Conservation (phyloP, 2,797 vertebrate genomes). For the Parauchenoglanis ngamensis region DNA sequence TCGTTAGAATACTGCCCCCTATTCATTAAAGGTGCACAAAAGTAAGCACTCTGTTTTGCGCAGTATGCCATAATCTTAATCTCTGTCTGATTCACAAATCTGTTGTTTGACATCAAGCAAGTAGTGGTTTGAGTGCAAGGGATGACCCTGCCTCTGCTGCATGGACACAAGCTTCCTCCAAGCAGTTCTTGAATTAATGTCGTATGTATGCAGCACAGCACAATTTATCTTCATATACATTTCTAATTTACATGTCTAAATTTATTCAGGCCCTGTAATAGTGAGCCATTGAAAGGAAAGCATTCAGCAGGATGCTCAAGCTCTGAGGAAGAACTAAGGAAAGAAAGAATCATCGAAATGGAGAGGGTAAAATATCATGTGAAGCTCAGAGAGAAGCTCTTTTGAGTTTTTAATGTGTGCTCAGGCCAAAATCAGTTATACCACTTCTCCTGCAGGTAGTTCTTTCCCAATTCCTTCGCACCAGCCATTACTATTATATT, state of each 20-base stretch:
- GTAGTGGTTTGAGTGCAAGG: not conserved
- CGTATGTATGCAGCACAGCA: not conserved
- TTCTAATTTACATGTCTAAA: no score
- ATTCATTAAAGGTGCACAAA: not conserved
- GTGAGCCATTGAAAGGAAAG: not conserved
- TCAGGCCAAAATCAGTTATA: not conserved
- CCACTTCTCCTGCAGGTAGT: not conserved
- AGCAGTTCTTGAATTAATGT: not conserved
- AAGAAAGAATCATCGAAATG: not conserved
- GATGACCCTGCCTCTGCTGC: not conserved
- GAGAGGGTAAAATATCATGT: not conserved
- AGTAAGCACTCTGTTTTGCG: not conserved
- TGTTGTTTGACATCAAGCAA: not conserved
- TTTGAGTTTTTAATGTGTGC: not conserved
- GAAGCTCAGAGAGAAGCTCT: not conserved
- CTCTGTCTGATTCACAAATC: not conserved
- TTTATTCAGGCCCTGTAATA: not conserved
- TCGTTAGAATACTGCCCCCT: no score
- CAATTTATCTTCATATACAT: not conserved
- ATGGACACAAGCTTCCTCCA: not conserved
- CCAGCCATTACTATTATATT: not conserved
- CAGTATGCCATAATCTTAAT: not conserved
- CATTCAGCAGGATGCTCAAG: not conserved
- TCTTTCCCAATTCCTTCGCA: not conserved
- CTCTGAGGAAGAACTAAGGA: not conserved